Percentiles rank a stretch among this genome's conserved stretches.
Conservation (phyloP, 2,113 vertebrate species). For the Archocentrus centrarchus region DNA sequence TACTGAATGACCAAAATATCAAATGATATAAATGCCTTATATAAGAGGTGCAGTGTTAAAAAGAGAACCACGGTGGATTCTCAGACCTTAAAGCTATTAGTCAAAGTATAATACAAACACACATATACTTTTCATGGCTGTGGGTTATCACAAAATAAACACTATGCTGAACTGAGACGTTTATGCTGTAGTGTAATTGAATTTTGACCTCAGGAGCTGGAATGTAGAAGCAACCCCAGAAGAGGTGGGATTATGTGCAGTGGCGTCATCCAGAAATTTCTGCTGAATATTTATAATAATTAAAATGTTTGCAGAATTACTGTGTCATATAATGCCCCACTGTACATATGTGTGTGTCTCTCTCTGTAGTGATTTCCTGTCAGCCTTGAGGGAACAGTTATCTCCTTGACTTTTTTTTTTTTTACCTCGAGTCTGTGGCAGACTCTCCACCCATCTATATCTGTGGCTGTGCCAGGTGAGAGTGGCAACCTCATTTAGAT, state of each 20-base stretch:
- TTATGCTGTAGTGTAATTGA: conserved; percentile 41
- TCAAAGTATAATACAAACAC: conserved; percentile 48
- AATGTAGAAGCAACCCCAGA: background rate
- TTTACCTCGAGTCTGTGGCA: conserved; percentile 34
- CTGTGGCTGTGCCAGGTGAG: conserved; percentile 61
- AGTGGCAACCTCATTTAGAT: conserved; percentile 58
- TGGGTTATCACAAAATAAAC: conserved; percentile 43
- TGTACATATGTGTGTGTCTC: conserved; percentile 13
- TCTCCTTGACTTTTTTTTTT: conserved; percentile 52
- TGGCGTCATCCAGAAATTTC: conserved; percentile 22
- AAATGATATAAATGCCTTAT: conserved; percentile 58
- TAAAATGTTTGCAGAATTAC: background rate
- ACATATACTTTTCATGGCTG: conserved; percentile 29
- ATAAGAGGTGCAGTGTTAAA: conserved; percentile 38
- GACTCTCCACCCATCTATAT: conserved; percentile 36
- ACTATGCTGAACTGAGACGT: conserved; percentile 8
- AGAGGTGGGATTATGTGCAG: conserved; percentile 31
- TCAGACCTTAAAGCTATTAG: conserved; percentile 47
- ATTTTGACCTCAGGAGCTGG: conserved; percentile 43
- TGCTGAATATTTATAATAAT: background rate
- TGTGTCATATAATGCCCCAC: background rate
- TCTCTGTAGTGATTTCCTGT: conserved; percentile 43
- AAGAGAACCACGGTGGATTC: conserved; percentile 29
- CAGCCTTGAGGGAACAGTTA: conserved; percentile 45
- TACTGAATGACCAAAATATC: conserved; percentile 64